Evolutionary conservation across 2,113 vertebrate genomes (phyloP).

Genomic region (Phyllostomus discolor): DNA sequence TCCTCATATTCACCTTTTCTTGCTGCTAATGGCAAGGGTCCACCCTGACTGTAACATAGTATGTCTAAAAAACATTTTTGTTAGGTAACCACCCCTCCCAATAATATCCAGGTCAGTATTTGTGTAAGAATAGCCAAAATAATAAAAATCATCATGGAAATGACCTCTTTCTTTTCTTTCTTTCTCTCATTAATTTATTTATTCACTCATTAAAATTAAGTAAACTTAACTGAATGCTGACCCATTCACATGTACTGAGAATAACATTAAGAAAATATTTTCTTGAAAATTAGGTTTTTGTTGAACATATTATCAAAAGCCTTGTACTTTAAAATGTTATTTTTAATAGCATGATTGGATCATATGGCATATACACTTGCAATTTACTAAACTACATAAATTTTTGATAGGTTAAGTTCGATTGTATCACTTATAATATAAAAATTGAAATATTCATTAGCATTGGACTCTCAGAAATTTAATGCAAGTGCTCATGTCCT

Average conservation of each 20-base stretch:
- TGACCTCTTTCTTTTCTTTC: neutral
- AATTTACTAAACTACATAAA: neutral
- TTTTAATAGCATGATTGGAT: neutral
- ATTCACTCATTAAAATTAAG: neutral
- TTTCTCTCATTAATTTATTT: neutral
- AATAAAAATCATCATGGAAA: neutral
- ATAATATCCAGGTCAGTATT: neutral
- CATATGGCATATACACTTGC: neutral
- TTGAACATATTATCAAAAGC: neutral
- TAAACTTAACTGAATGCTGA: neutral
- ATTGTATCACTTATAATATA: neutral
- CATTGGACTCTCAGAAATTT: neutral
- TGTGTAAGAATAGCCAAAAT: neutral
- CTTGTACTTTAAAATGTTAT: neutral
- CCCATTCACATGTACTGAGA: neutral
- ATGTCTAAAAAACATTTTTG: neutral
- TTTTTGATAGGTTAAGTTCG: conserved; percentile 5
- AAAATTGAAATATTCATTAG: conserved; percentile 16
- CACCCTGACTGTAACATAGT: neutral
- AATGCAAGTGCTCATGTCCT: neutral
- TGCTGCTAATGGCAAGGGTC: neutral
- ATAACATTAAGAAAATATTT: neutral
- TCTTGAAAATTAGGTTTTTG: neutral
- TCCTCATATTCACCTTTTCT: neutral
- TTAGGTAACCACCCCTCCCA: neutral